Evolutionary conservation across 2,888 invertebrate species (phyloP), one percentile per base, ranked within the genome.

Genomic region (Tinea semifulvella): DNA sequence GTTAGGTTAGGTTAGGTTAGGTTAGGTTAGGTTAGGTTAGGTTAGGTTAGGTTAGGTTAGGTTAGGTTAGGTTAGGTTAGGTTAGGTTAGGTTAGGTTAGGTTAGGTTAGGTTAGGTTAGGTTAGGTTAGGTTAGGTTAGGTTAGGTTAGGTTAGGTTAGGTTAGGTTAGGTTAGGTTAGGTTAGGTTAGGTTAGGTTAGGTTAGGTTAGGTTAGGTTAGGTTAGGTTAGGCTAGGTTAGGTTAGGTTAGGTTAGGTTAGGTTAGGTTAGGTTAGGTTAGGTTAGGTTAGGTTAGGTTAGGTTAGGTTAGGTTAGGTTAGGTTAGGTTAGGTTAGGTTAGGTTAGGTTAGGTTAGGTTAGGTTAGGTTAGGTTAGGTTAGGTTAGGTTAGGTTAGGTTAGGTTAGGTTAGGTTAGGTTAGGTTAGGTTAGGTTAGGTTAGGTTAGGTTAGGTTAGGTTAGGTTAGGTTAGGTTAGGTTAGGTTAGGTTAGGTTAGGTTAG

Each of bases 11-110:
- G 39, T 18, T 39, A 19, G 19, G 39, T 18, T 39, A 19, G 19
- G 39, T 18, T 39, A 19, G 19, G 39, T 18, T 39, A 19, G 19
- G 39, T 18, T 39, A 19, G 19, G 39, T 18, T 39, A 19, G 19
- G 39, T 18, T 39, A 19, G 19, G 39, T 39, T 39, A 39, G 39
- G 39, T 39, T 39, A 39, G 39, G 39, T 39, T 39, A 39, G 39
- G 39, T 39, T 39, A 39, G 39, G 39, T 39, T 39, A 39, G 39
- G 39, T 39, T 39, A 39, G 39, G 39, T 39, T 39, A 39, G 39
- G 39, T 39, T 39, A 39, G 39, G 39, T 39, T 39, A 39, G n/a
- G 39, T 39, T 39, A 39, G 39, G 39, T 39, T 39, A 39, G 39
- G 39, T 39, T 39, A 39, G 39, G 39, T 39, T 39, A 39, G 39